Percentiles rank a stretch among this genome's conserved stretches.
These are phyloP conservation scores for Amaurobius ferox DNA, from an alignment of 2,888 invertebrate genomes.

Conservation along the genomic window DNA sequence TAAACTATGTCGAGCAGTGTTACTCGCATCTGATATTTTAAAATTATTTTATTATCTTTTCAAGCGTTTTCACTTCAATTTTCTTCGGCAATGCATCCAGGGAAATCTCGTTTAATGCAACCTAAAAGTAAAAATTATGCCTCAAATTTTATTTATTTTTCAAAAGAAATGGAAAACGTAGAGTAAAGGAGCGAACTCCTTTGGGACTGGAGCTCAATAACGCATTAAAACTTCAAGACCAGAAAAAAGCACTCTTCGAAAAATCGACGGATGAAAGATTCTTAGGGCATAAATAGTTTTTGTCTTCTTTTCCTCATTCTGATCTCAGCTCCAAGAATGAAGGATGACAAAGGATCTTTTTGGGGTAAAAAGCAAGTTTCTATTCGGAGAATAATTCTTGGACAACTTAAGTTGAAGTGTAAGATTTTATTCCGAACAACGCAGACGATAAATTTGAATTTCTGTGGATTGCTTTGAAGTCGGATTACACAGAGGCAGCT, in stretches of 20 bases:
- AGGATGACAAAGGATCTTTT: slow-evolving; percentile 10
- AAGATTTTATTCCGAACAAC: slow-evolving; percentile 1
- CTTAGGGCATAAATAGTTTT: neutral
- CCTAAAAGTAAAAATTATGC: too few species aligned
- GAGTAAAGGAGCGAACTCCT: neutral
- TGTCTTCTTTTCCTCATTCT: neutral
- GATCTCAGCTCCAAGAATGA: neutral
- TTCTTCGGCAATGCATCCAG: too few species aligned
- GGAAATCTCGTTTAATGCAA: too few species aligned
- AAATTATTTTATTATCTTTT: too few species aligned
- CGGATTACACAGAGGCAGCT: neutral
- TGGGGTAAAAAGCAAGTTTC: too few species aligned
- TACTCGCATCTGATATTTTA: too few species aligned
- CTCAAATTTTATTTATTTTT: too few species aligned
- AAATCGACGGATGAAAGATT: too few species aligned
- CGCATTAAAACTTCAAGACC: slow-evolving; percentile 25
- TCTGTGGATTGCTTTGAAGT: slow-evolving; percentile 12
- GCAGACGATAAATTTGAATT: neutral
- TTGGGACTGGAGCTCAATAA: slow-evolving; percentile 13
- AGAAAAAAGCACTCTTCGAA: too few species aligned
- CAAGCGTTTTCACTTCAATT: too few species aligned
- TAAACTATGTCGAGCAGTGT: too few species aligned
- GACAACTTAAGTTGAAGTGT: neutral
- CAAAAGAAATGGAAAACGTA: neutral
- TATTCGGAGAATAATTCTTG: neutral